A percentile compares a stretch with the other conserved stretches of the same genome.
Conservation (phyloP, 2,888 invertebrate genomes). For the Heliothis peltigera region DNA sequence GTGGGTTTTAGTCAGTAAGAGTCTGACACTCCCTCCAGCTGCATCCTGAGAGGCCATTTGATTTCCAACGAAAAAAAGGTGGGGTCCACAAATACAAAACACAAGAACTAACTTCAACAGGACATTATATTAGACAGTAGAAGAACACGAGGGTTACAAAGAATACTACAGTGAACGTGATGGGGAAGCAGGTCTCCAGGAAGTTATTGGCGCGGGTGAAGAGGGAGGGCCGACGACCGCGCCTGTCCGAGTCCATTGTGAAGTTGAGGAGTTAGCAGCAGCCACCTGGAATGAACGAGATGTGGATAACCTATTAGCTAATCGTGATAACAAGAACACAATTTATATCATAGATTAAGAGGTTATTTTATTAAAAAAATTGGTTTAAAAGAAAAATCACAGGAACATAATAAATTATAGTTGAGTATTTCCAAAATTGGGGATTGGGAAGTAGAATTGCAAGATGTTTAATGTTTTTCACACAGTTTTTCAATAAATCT, state of each 20-base stretch:
- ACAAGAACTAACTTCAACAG: conserved; percentile 53
- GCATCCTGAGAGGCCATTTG: no score
- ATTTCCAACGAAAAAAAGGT: no score
- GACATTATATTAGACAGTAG: conserved; percentile 76
- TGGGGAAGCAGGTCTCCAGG: conserved; percentile 81
- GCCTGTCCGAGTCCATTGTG: conserved; percentile 65
- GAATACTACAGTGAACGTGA: conserved; percentile 77
- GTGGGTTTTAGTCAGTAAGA: no score
- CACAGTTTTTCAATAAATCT: background rate
- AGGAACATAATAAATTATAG: no score
- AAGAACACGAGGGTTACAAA: conserved; percentile 81
- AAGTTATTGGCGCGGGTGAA: conserved; percentile 68
- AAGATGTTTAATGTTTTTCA: no score
- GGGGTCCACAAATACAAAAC: conserved; percentile 29
- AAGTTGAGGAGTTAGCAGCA: conserved; percentile 73
- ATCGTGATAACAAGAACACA: background rate
- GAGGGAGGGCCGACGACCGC: conserved; percentile 64
- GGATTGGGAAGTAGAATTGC: no score
- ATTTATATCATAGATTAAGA: background rate
- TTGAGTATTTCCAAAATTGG: no score
- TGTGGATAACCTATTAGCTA: background rate
- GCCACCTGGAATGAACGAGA: conserved; percentile 71
- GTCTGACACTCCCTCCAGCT: no score
- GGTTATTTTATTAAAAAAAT: background rate
- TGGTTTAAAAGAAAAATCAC: background rate